Conservation (phyloP, 2,113 vertebrate genomes). For the Mirza zaza region DNA sequence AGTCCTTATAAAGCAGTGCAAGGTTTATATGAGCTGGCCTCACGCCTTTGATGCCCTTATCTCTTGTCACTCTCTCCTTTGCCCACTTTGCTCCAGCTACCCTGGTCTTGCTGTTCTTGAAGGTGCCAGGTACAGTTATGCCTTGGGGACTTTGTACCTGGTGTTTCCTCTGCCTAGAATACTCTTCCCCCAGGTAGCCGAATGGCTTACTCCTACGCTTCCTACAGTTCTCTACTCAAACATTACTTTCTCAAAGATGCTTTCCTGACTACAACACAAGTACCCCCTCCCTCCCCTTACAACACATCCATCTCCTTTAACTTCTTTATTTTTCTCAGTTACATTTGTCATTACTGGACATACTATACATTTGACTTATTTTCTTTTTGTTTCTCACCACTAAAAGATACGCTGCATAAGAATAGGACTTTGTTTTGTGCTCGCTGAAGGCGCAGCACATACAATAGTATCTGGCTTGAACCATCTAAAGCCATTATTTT, state of each 20-base stretch:
- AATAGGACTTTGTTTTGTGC: neutral
- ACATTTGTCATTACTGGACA: neutral
- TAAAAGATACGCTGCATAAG: neutral
- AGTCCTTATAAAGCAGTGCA: neutral
- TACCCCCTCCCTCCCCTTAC: neutral
- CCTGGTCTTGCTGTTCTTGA: neutral
- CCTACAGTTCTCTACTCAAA: neutral
- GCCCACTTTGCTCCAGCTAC: neutral
- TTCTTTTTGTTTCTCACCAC: neutral
- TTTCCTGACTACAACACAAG: neutral
- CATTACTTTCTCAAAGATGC: neutral
- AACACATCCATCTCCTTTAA: neutral
- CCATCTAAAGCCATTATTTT: slow-evolving; percentile 11
- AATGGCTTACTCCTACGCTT: neutral
- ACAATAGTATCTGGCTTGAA: neutral
- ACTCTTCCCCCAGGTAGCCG: neutral
- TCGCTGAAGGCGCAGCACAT: neutral
- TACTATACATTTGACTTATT: neutral
- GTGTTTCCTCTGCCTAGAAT: neutral
- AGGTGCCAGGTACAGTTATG: neutral
- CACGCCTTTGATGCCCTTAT: neutral
- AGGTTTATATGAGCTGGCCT: neutral
- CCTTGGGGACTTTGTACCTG: neutral
- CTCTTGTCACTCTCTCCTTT: neutral
- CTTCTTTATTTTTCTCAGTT: neutral